Conservation (phyloP, 2,888 invertebrate species). For the Cerastis rubricosa region DNA sequence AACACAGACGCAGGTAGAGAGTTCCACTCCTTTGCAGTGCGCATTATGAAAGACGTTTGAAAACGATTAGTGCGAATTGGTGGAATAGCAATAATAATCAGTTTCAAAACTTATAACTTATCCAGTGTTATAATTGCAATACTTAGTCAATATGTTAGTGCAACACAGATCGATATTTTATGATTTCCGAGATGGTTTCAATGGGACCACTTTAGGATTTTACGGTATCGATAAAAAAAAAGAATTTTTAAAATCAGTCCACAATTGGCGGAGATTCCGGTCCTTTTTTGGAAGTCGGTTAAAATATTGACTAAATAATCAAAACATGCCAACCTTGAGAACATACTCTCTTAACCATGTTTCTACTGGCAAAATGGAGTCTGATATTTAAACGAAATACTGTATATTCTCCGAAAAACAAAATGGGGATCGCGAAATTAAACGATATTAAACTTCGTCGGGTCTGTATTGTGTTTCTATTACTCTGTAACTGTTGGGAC, state of each 20-base stretch:
- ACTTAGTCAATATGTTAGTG: background rate
- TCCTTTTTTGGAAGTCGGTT: too few relatives aligned
- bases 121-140: background rate
- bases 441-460: slow-evolving; percentile 55
- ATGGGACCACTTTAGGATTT: too few relatives aligned
- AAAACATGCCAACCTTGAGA: background rate
- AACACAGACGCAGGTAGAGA: too few relatives aligned
- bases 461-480: slow-evolving; percentile 49
- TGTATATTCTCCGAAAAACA: slow-evolving; percentile 17
- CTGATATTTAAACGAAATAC: slow-evolving; percentile 24
- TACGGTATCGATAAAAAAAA: too few relatives aligned
- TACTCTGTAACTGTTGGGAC: slow-evolving; percentile 41
- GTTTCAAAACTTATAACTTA: too few relatives aligned
- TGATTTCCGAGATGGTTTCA: too few relatives aligned
- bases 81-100: too few relatives aligned
- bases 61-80: too few relatives aligned
- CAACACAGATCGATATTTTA: background rate
- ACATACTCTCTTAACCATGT: background rate
- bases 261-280: too few relatives aligned
- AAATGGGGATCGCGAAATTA: slow-evolving; percentile 63
- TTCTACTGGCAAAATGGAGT: slow-evolving; percentile 7
- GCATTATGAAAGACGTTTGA: too few relatives aligned
- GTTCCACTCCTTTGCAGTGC: too few relatives aligned
- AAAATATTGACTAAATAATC: background rate
- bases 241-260: too few relatives aligned